Percentiles rank a stretch among this genome's conserved stretches.
These are phyloP conservation scores for Ciconia nigra DNA, from an alignment of 2,797 vertebrate genomes.

Conservation along the genomic window DNA sequence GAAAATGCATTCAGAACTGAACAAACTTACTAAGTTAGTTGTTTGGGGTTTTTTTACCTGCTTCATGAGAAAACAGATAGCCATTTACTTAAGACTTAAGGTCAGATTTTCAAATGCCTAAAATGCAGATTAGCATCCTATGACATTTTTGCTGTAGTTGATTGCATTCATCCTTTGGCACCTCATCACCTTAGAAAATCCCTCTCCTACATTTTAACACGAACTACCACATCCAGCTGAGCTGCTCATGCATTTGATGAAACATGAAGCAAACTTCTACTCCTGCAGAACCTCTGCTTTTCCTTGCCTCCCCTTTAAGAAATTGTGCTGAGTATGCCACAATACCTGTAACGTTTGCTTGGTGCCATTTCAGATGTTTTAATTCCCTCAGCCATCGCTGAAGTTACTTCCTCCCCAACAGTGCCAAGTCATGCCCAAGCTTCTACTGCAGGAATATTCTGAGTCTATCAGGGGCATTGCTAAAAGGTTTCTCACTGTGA, in stretches of 20 bases:
- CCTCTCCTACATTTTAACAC: neutral
- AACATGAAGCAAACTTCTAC: neutral
- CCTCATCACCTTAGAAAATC: neutral
- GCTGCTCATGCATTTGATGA: neutral
- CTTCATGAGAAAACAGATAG: neutral
- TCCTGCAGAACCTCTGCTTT: neutral
- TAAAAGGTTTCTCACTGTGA: neutral
- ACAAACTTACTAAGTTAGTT: neutral
- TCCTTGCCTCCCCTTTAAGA: neutral
- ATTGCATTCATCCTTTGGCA: neutral
- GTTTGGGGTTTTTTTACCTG: neutral
- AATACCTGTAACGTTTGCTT: neutral
- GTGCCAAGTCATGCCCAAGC: neutral
- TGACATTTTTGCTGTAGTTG: neutral
- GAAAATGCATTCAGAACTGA: neutral
- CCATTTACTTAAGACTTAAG: neutral
- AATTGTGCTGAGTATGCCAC: neutral
- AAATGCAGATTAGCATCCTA: neutral
- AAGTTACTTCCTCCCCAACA: neutral
- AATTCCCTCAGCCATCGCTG: fast-evolving
- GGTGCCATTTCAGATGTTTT: neutral
- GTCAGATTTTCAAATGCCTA: neutral
- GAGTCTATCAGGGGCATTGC: neutral
- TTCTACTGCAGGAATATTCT: neutral
- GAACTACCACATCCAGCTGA: neutral